These are phyloP conservation scores for Apostichopus parvimensis DNA, from an alignment of 35 echinoderm and acorn worm species.

Conservation along the genomic window DNA sequence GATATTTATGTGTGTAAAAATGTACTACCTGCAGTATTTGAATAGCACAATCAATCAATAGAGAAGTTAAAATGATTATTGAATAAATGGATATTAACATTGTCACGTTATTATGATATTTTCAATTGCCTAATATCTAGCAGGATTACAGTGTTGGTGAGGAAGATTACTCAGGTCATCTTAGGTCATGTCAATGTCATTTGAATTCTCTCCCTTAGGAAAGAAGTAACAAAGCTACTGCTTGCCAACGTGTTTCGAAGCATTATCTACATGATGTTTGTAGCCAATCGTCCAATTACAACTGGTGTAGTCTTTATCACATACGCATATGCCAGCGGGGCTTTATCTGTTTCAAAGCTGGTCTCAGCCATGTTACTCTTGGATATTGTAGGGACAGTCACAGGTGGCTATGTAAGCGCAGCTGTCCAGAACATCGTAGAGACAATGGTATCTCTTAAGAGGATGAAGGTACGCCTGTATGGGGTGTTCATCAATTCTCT, in stretches of 20 bases:
- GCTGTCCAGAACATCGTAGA: conserved; percentile 33
- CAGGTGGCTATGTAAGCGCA: conserved; percentile 35
- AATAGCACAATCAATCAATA: too few species aligned
- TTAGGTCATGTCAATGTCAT: neutral
- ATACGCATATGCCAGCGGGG: conserved; percentile 59
- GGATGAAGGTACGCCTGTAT: conserved; percentile 45
- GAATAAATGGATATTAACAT: too few species aligned
- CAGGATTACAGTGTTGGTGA: too few species aligned
- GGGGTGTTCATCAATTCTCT: neutral
- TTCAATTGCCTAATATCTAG: too few species aligned
- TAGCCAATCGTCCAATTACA: conserved; percentile 41
- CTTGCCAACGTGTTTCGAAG: conserved; percentile 54
- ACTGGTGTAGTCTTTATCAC: conserved; percentile 64
- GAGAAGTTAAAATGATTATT: too few species aligned
- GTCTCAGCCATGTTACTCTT: conserved; percentile 67
- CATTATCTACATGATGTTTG: conserved; percentile 50
- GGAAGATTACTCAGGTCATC: too few species aligned
- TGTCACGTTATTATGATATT: too few species aligned
- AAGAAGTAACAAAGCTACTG: conserved; percentile 74
- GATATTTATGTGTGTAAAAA: too few species aligned
- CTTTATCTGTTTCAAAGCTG: conserved; percentile 61
- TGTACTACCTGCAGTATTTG: too few species aligned
- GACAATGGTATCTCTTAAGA: conserved; percentile 12
- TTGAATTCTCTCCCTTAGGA: conserved; percentile 52
- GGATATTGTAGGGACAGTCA: conserved; percentile 60